These are phyloP conservation scores for Ectemnius cavifrons DNA, from an alignment of 2,888 invertebrate species.

Conservation along the genomic window DNA sequence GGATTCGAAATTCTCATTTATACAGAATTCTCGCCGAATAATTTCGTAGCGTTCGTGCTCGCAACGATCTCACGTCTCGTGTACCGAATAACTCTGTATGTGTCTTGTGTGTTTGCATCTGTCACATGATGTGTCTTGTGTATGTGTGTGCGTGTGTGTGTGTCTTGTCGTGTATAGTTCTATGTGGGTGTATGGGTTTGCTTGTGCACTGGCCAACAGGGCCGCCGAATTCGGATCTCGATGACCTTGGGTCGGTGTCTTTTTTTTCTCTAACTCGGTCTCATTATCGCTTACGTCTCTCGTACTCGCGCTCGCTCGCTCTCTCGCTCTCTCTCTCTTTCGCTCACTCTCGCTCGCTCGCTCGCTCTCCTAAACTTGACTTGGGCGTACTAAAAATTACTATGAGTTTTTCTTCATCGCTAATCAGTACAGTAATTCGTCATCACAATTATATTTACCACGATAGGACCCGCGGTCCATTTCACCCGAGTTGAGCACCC, in stretches of 20 bases:
- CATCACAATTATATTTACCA: conserved; percentile 56
- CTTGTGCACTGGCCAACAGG: conserved; percentile 56
- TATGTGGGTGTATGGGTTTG: conserved; percentile 25
- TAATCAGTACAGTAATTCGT: conserved; percentile 56
- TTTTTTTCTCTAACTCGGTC: conserved; percentile 14
- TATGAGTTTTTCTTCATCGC: conserved; percentile 30
- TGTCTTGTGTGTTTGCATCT: background rate
- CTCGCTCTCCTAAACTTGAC: conserved; percentile 22
- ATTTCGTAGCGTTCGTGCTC: conserved; percentile 42
- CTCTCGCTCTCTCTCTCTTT: background rate
- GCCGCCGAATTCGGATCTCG: conserved; percentile 51
- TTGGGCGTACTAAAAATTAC: conserved; percentile 43
- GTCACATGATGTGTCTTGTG: too few species aligned
- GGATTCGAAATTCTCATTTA: conserved; percentile 41
- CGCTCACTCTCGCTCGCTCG: conserved; percentile 11
- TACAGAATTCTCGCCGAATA: conserved; percentile 54
- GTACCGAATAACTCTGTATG: conserved; percentile 2
- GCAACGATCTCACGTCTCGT: conserved; percentile 20
- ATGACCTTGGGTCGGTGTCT: conserved; percentile 50
- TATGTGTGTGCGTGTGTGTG: conserved; percentile 1
- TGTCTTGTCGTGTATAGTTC: conserved; percentile 3
- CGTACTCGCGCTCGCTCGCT: conserved; percentile 17
- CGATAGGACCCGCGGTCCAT: conserved; percentile 44
- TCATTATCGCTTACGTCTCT: conserved; percentile 13
- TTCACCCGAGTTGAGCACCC: conserved; percentile 52